Evolutionary conservation across 2,888 invertebrate species (phyloP), one percentile per base, ranked within the genome.

Genomic region (Spilarctia lutea): DNA sequence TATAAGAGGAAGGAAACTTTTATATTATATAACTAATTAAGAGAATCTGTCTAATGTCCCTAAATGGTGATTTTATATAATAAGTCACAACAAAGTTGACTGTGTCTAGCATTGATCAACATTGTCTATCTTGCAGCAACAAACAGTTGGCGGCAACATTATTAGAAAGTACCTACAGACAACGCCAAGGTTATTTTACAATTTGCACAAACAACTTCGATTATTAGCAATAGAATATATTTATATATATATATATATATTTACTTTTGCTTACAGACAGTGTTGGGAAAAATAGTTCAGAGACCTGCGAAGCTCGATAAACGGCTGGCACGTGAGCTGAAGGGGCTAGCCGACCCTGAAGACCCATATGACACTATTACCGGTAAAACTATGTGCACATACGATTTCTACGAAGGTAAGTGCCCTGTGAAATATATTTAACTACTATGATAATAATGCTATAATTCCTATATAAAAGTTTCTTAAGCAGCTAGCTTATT

Each of bases 361-460:
- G 98, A 98, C 90, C 98, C 98, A 0, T 99, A 98, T 90, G 98
- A 98, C 73, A 98, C 98, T 0, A 97, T 98, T 63, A 96, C 97
- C 71, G 99, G 99, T 68, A 98, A 98, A 90, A 99, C 99, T 0
- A 97, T 99, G 97, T 99, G 99, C 94, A 98, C 99, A 18, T 98
- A 98, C 89, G 99, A 99, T 92, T 99, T 99, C 92, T 99, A 99
- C 92, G 99, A 99, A 97, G 99, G 98, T 97, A 91, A 81, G 45
- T 42, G 27, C 30, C 63, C 13, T 11, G 24, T 1, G 24, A 39
- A 66, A n/a, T 7, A 24, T 8, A 39, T 2, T 11, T 35, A 35
- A 35, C 20, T 33, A 35, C 65, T 33, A 18, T 45, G 45, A 45
- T 16, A 45, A 45, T 18, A 0, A n/a, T n/a, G n/a, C n/a, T n/a